Conservation (phyloP, 2,888 invertebrate species). For the Diplolepis rosae region DNA sequence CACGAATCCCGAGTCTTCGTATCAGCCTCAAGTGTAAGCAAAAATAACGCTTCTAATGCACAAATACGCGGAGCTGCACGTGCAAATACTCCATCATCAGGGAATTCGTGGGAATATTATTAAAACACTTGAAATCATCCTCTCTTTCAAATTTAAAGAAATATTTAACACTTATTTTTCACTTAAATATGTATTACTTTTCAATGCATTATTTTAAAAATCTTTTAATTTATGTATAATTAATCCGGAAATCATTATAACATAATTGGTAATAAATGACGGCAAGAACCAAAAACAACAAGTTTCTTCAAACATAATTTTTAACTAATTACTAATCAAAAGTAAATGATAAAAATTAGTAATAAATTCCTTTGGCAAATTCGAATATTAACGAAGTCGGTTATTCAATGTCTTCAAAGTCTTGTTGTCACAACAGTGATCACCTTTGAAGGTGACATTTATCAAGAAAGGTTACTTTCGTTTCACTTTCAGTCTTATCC, state of each 20-base stretch:
- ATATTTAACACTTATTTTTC: neutral
- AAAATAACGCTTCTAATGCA: conserved; percentile 23
- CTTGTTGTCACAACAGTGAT: neutral
- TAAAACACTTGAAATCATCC: neutral
- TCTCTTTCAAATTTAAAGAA: neutral
- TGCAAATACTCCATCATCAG: neutral
- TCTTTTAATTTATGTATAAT: too few relatives aligned
- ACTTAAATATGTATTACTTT: neutral
- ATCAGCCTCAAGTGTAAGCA: conserved; percentile 35
- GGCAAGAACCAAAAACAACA: too few relatives aligned
- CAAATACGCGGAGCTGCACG: neutral
- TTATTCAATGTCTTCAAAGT: neutral
- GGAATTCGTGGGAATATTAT: conserved; percentile 17
- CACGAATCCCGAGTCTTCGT: neutral
- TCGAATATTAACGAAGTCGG: neutral
- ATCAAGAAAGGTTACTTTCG: neutral
- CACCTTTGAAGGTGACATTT: neutral
- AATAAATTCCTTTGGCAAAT: neutral
- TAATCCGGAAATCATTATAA: too few relatives aligned
- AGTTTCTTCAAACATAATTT: too few relatives aligned
- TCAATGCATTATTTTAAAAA: neutral
- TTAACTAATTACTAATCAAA: too few relatives aligned
- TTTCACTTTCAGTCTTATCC: neutral
- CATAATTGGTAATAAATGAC: too few relatives aligned
- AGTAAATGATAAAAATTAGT: too few relatives aligned